Evolutionary conservation across 2,113 vertebrate species (phyloP).

Genomic region (Alligator mississippiensis): DNA sequence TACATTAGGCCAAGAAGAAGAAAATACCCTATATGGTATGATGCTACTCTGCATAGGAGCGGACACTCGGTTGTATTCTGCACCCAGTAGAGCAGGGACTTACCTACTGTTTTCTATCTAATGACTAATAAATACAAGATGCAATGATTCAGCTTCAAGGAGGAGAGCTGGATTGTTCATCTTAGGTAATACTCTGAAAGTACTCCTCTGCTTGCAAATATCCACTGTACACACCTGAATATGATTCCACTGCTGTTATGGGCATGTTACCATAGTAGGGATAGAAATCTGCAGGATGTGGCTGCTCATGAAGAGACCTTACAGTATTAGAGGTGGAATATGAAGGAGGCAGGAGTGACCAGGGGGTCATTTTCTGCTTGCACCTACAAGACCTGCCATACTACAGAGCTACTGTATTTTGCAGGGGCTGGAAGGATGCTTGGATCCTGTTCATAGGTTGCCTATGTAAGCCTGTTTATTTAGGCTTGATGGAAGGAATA

Average conservation of each 20-base stretch:
- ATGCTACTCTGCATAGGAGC: no score
- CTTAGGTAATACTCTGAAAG: not conserved
- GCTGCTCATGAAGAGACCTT: not conserved
- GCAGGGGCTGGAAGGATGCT: not conserved
- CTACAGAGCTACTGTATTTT: not conserved
- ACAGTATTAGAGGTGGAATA: not conserved
- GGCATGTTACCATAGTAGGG: no score
- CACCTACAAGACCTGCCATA: not conserved
- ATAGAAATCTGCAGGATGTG: not conserved
- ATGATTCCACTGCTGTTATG: not conserved
- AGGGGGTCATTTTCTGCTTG: not conserved
- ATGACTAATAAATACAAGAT: no score
- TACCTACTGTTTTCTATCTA: no score
- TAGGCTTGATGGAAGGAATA: slow-evolving; percentile 35
- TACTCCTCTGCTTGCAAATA: not conserved
- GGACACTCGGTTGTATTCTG: no score
- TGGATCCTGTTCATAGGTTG: slow-evolving; percentile 26
- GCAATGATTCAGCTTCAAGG: no score
- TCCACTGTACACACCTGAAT: not conserved
- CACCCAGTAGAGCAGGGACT: no score
- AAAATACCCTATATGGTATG: no score
- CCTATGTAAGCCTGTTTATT: slow-evolving; percentile 33
- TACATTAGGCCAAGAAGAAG: no score
- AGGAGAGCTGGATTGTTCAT: no score
- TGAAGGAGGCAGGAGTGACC: not conserved